Percentiles rank a stretch among this genome's conserved stretches.
Conservation (phyloP, 2,888 invertebrate species). For the Agrilus cyanescens region DNA sequence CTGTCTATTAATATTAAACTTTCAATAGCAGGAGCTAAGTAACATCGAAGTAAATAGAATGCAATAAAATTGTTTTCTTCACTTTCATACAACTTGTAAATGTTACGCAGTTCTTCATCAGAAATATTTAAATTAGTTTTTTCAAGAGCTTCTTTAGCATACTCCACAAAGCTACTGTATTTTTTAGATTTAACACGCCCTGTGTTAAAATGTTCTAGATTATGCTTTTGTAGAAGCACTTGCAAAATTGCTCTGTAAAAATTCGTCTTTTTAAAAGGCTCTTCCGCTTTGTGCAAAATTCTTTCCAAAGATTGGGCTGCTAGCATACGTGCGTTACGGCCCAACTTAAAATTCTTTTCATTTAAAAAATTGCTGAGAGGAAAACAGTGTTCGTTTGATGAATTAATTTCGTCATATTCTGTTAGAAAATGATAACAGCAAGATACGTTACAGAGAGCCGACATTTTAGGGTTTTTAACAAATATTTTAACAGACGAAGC, state of each 20-base stretch:
- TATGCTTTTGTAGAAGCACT: conserved; percentile 40
- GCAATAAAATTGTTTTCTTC: conserved; percentile 42
- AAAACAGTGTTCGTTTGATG: conserved; percentile 38
- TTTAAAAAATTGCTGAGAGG: conserved; percentile 54
- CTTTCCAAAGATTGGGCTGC: conserved; percentile 75
- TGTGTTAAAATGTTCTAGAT: conserved; percentile 24
- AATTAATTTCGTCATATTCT: conserved; percentile 38
- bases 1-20: conserved; percentile 72
- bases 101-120: conserved; percentile 33
- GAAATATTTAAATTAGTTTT: conserved; percentile 47
- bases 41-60: conserved; percentile 67
- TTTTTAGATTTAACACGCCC: conserved; percentile 39
- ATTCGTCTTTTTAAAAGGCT: conserved; percentile 49
- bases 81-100: conserved; percentile 39
- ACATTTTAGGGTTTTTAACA: conserved; percentile 39
- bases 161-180: conserved; percentile 52
- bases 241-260: conserved; percentile 69
- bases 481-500: conserved; percentile 62
- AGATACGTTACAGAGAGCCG: conserved; percentile 65
- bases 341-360: conserved; percentile 41
- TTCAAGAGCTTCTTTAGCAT: conserved; percentile 53
- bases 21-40: conserved; percentile 71
- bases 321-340: conserved; percentile 73
- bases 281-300: conserved; percentile 41
- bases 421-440: conserved; percentile 81